A percentile compares a stretch with the other conserved stretches of the same genome.
Evolutionary conservation across 2,888 invertebrate species (phyloP).

Genomic region (Choristoneura rosaceana): DNA sequence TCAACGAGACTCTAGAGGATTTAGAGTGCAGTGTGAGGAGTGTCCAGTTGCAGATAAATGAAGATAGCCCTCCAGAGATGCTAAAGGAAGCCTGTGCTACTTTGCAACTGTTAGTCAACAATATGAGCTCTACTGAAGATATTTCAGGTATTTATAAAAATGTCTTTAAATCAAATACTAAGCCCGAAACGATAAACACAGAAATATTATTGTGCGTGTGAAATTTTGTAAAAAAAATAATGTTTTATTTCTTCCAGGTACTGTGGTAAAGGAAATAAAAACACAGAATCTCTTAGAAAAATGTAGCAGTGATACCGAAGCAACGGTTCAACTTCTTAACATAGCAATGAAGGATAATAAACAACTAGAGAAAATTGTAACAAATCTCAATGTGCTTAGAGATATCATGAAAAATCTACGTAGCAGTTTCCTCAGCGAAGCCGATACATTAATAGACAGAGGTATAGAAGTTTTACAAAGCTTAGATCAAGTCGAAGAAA

Average conservation of each 20-base stretch:
- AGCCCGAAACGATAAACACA: too few relatives aligned
- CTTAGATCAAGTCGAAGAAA: conserved; percentile 77
- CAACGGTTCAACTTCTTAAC: conserved; percentile 74
- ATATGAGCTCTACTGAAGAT: conserved; percentile 64
- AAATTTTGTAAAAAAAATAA: too few relatives aligned
- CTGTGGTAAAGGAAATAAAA: conserved; percentile 46
- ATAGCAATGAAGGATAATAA: conserved; percentile 67
- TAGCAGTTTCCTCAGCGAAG: conserved; percentile 58
- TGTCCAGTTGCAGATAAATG: conserved; percentile 78
- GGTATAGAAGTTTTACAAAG: conserved; percentile 72
- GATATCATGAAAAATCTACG: conserved; percentile 65
- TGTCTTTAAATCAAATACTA: too few relatives aligned
- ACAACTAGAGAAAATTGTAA: conserved; percentile 53
- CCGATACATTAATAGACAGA: conserved; percentile 71
- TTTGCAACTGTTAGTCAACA: conserved; percentile 67
- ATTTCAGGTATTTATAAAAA: conserved; percentile 41
- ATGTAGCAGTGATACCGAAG: conserved; percentile 63
- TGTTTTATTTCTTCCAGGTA: conserved; percentile 13
- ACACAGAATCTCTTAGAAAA: conserved; percentile 55
- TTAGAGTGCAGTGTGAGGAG: conserved; percentile 83
- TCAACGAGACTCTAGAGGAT: conserved; percentile 80
- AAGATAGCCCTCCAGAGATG: conserved; percentile 71
- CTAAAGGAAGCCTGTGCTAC: conserved; percentile 77
- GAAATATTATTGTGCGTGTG: too few relatives aligned
- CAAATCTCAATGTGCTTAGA: conserved; percentile 58